Base-by-base conservation (phyloP, 2,888 invertebrate genomes). In the Erebia ligea region DNA sequence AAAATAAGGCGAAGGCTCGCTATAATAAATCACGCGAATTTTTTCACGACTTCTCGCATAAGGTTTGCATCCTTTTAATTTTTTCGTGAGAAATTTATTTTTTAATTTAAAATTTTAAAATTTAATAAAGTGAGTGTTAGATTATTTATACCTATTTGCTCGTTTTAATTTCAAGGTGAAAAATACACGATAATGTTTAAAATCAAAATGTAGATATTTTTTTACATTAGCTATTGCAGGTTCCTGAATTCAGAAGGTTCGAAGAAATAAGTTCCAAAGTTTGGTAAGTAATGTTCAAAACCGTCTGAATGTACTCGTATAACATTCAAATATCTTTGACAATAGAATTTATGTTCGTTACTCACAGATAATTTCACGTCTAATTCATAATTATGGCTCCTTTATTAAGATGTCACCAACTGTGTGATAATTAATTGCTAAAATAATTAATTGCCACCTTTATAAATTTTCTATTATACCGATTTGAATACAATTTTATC, bases 21-120 rank as follows among this genome's bases (percentile, higher is more conserved):
- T 68, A 17, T 17, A 54, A 73, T 75, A 72, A 73, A 75, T 76
- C 70, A 69, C 71, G 59, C 19, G 56, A 64, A 74, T 63, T 70
- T 75, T 75, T 75, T 71, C 61, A 56, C 62, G 70, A 71, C 64
- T 66, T 69, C 68, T 56, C 34, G 34, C 34, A 34, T 34, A 34
- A 34, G 34, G 6, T 34, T 34, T 34, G 5, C 34, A 34, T 34
- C 5, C 34, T 6, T 34, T 34, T 34, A 5, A 34, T 34, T 6
- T 34, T 25, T 34, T 34, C 34, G 34, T 6, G 0, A 34, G 5
- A 34, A 6, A 6, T 34, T 34, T 34, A 6, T n/a, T n/a, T n/a
- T n/a, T n/a, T n/a, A 6, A 6, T 34, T 34, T 34, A 6, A n/a
- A n/a, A n/a, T n/a, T n/a, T n/a, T n/a, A 5, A 34, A 34, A 0